Base-by-base conservation (phyloP, 2,113 vertebrate species). In the Carettochelys insculpta region DNA sequence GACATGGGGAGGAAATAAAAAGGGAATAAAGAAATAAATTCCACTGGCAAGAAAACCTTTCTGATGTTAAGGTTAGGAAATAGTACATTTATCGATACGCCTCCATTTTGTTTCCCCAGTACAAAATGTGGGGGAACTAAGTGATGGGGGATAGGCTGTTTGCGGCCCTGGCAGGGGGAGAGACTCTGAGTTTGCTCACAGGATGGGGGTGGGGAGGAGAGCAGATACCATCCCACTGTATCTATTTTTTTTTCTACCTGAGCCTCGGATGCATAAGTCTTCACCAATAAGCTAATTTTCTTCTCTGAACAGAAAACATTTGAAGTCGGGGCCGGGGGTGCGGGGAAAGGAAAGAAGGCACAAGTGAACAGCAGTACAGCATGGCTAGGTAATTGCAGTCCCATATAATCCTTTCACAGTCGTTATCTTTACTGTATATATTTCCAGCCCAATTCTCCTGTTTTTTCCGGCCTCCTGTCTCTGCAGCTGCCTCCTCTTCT, bases 401-500 rank as follows among this genome's bases (percentile, higher is more conserved):
- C 95, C 95, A 90, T 79, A 90, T 71, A 94, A 95, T 96, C 41
- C 87, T 94, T 95, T 82, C 92, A 73, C 73, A 92, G 85, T n/a
- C 0, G 19, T 89, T 90, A 88, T 96, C 94, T 77, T 90, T 88
- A 86, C 92, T 90, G 92, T 93, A 88, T 97, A 92, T 95, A 96
- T 97, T 96, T 94, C 92, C 96, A 97, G 84, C 77, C 94, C 92
- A 96, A 96, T 96, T 97, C 58, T 41, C 92, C 94, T 92, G 22
- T 96, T 85, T 54, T 95, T 97, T 96, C 95, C 85, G 83, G 92
- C 94, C 96, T 94, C 94, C 92, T 93, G 95, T 96, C 95, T 97
- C 93, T 94, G 97, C 97, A 97, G 97, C 97, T 97, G 97, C 96
- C 86, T 97, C 96, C 92, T 96, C 95, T 96, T 94, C 96, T 97